Base-by-base conservation (phyloP, 2,113 vertebrate genomes). In the Dendrocopos noguchii region DNA sequence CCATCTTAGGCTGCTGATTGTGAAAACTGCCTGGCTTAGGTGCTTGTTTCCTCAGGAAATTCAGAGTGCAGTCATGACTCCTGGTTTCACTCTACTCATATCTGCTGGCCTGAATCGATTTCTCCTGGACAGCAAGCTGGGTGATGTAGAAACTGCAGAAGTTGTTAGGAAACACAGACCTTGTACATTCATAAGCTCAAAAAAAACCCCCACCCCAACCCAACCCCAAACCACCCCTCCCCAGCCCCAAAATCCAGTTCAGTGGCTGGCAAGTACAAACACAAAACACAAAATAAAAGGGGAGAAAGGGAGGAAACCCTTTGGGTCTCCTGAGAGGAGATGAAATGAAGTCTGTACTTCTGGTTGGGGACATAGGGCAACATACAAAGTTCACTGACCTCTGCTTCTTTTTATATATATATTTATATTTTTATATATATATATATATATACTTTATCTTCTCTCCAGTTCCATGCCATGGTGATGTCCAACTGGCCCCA, bases 401-500 rank as follows among this genome's bases (percentile, higher is more conserved):
- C 94, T 93, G 95, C 94, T 85, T 73, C 91, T 87, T 82, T 74
- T 46, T 55, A 27, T 56, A 24, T 39, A 17, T 44, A 16, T 78
- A 86, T 90, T 82, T 95, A 80, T 96, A 95, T 39, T 39, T 39
- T 4, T 95, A 90, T 82, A 34, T 95, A 33, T 87, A 75, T 95
- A 79, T 95, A 88, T 95, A 72, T 80, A 74, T 76, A 63, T 27
- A 34, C 46, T 80, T 78, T 93, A 28, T 97, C 95, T 94, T 95
- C 85, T 92, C 94, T 95, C 87, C 96, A 99, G 98, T 99, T 98
- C 98, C 98, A 98, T 52, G 96, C 98, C 97, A 97, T 97, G 98
- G 97, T 98, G 95, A 92, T 98, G 96, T 97, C 97, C 92, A 89
- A 81, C 90, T 97, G 98, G 95, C 98, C 98, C 96, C 97, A 95